A percentile compares a stretch with the other conserved stretches of the same genome.
Conservation (phyloP, 53 echinoderm and acorn worm species). For the Holothuria leucospilota region DNA sequence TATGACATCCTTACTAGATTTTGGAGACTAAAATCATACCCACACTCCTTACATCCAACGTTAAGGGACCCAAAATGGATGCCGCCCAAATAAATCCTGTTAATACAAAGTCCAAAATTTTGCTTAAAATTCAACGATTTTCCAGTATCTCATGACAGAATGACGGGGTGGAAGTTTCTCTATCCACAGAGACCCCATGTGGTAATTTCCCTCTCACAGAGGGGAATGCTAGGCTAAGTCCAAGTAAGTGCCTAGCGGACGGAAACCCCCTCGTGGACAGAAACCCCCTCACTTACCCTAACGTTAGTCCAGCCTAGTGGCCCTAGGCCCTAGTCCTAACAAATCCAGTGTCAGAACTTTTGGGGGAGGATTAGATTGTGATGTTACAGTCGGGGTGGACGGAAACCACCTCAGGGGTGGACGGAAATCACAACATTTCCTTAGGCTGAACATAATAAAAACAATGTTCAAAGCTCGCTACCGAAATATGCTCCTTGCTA, state of each 20-base stretch:
- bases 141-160: conserved; percentile 28
- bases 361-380: too few species aligned
- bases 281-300: too few species aligned
- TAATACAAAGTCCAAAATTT: conserved; percentile 18
- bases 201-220: neutral
- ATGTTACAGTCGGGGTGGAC: too few species aligned
- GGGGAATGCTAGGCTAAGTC: neutral
- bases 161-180: conserved; percentile 14
- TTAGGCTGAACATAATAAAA: too few species aligned
- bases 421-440: too few species aligned
- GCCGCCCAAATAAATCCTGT: conserved; percentile 31
- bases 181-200: conserved; percentile 1
- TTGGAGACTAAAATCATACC: neutral
- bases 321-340: too few species aligned
- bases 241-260: conserved; percentile 3
- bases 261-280: too few species aligned
- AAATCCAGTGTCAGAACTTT: too few species aligned
- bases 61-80: conserved; percentile 6
- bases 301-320: too few species aligned
- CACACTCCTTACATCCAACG: neutral
- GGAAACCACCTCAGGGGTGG: too few species aligned
- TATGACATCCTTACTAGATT: conserved; percentile 1
- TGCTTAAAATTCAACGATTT: conserved; percentile 27
- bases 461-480: too few species aligned
- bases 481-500: too few species aligned